A percentile compares a stretch with the other conserved stretches of the same genome.
Evolutionary conservation across 1,140 invertebrate genomes (phyloP).

Genomic region (Euglossa dilemma): DNA sequence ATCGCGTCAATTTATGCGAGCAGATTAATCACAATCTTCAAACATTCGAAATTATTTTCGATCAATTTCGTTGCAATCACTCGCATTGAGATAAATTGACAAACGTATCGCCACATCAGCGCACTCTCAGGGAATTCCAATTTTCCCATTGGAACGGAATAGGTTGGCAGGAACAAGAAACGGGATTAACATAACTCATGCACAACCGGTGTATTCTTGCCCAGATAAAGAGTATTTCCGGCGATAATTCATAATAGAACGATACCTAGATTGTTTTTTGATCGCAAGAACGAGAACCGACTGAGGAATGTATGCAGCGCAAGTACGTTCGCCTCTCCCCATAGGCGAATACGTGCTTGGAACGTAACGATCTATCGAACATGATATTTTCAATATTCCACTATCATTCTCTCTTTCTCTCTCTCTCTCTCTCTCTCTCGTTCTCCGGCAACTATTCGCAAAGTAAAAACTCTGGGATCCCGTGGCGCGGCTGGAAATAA

Average conservation of each 20-base stretch:
- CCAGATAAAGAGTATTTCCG: not conserved
- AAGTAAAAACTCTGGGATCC: not conserved
- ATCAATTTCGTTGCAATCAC: no score
- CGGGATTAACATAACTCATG: not conserved
- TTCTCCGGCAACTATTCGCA: not conserved
- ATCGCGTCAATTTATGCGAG: no score
- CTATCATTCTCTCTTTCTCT: no score
- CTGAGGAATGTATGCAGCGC: constrained; percentile 31
- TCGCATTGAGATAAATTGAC: no score
- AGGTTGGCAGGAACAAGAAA: not conserved
- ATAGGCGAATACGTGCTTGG: constrained; percentile 46
- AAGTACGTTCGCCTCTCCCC: constrained; percentile 25
- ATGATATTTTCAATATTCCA: constrained; percentile 42
- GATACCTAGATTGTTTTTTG: constrained; percentile 23
- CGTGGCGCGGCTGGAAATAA: not conserved
- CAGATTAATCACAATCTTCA: no score
- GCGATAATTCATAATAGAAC: constrained; percentile 15
- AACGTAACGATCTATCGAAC: constrained; percentile 43
- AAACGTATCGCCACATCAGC: not conserved
- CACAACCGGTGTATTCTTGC: not conserved
- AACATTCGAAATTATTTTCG: no score
- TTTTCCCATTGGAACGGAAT: constrained; percentile 1
- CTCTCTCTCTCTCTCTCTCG: no score
- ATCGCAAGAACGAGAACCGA: constrained; percentile 23
- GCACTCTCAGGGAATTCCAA: not conserved